Conservation (phyloP, 2,113 vertebrate genomes). For the Psilopogon haemacephalus region DNA sequence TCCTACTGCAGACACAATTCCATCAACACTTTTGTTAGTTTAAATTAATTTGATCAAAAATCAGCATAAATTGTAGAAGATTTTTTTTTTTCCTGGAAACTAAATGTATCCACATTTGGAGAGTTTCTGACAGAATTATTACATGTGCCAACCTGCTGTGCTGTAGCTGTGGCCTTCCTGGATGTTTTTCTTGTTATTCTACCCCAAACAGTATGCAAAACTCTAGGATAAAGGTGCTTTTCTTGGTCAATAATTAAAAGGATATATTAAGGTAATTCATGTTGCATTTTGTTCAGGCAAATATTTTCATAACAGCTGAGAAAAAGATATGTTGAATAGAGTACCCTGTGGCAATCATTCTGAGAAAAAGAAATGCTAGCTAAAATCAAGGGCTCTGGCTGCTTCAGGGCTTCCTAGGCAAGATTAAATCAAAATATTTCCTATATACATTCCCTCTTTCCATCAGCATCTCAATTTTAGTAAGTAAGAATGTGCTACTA, state of each 20-base stretch:
- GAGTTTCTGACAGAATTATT: not conserved
- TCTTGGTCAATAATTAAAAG: not conserved
- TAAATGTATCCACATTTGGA: not conserved
- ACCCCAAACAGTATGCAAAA: not conserved
- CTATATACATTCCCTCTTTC: constrained; percentile 33
- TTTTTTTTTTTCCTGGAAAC: too few species aligned
- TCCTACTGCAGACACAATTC: not conserved
- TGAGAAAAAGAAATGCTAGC: not conserved
- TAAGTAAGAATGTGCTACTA: not conserved
- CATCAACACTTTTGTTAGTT: not conserved
- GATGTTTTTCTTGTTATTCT: not conserved
- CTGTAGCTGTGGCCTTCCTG: not conserved
- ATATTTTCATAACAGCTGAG: not conserved
- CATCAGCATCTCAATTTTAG: not conserved
- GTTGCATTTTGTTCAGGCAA: not conserved
- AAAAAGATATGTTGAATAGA: not conserved
- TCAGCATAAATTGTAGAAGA: not conserved
- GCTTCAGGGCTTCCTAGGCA: constrained; percentile 21
- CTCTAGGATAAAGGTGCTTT: not conserved
- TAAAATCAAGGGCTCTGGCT: not conserved
- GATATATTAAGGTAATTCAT: not conserved
- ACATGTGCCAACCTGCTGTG: not conserved
- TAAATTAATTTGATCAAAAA: not conserved
- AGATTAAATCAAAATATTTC: constrained; percentile 33
- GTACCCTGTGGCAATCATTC: not conserved